A percentile compares a stretch with the other conserved stretches of the same genome.
phyloP scores from a whole-genome alignment of 2,113 vertebrate species.

The Columba janthina region DNA sequence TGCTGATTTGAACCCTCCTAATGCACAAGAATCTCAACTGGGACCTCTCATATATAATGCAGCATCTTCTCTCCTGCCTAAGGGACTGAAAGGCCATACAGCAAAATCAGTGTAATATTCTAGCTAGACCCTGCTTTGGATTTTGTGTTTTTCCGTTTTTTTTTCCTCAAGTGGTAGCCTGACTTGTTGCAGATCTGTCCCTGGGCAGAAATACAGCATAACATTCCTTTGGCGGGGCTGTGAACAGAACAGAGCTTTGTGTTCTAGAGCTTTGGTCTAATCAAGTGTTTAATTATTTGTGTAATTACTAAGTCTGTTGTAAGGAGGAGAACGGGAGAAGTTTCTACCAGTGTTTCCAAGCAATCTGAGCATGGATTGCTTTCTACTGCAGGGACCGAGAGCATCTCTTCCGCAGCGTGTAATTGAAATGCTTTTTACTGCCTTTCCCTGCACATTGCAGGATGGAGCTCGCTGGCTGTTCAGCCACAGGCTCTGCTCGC shows the following conservation, averaged over 20 bases:
- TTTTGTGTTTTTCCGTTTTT: background rate
- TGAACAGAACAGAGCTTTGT: background rate
- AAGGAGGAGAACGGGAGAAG: background rate
- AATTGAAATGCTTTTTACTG: background rate
- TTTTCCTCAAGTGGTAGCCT: background rate
- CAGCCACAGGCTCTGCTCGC: background rate
- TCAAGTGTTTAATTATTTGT: background rate
- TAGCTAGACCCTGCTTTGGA: background rate
- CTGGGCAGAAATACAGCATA: background rate
- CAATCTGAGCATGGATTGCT: background rate
- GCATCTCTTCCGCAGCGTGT: background rate
- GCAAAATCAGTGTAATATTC: background rate
- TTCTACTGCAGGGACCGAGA: background rate
- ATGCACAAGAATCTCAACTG: background rate
- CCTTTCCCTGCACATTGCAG: background rate
- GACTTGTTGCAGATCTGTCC: background rate
- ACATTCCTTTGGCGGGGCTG: background rate
- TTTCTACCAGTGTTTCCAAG: background rate
- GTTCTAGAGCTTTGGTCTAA: background rate
- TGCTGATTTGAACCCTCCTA: background rate
- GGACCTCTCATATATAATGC: background rate
- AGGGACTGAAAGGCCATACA: background rate
- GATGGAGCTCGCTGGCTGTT: background rate
- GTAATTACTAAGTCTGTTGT: background rate
- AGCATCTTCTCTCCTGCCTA: background rate